Evolutionary conservation across 2,888 invertebrate genomes (phyloP).

Genomic region (Acanthacorydalis orientalis): DNA sequence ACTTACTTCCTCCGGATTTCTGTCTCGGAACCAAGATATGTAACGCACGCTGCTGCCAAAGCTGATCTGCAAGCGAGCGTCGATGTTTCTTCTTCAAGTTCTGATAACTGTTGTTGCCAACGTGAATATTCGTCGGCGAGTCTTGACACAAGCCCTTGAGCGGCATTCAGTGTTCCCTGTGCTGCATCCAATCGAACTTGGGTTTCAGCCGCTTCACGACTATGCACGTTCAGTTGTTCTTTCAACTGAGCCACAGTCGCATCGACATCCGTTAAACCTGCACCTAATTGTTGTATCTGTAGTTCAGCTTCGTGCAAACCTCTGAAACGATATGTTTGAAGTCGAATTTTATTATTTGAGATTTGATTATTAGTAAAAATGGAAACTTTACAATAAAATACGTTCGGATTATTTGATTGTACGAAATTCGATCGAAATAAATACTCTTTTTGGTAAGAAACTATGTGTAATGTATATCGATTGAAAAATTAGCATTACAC

Average conservation of each 20-base stretch:
- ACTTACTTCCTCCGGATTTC: constrained; percentile 20
- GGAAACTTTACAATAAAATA: too few relatives aligned
- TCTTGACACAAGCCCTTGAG: constrained; percentile 68
- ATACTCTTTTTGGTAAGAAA: too few relatives aligned
- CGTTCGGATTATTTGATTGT: too few relatives aligned
- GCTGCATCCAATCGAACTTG: constrained; percentile 69
- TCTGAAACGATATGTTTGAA: constrained; percentile 23
- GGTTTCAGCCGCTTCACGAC: constrained; percentile 86
- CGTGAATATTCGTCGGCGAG: constrained; percentile 76
- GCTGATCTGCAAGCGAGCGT: too few relatives aligned
- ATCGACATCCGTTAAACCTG: constrained; percentile 64
- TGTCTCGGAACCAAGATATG: constrained; percentile 45
- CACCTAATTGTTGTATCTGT: constrained; percentile 60
- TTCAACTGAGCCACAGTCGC: constrained; percentile 63
- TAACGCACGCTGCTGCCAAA: constrained; percentile 61
- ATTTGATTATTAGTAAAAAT: constrained; percentile 27
- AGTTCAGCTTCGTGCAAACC: constrained; percentile 69
- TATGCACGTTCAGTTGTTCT: constrained; percentile 63
- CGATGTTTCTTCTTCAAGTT: constrained; percentile 8
- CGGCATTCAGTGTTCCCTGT: constrained; percentile 57
- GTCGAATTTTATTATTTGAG: constrained; percentile 11
- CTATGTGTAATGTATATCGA: too few relatives aligned
- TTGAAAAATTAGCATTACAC: too few relatives aligned
- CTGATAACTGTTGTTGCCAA: constrained; percentile 60
- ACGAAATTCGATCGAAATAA: too few relatives aligned